These are phyloP conservation scores for Cacoxenus indagator DNA, from an alignment of 2,888 invertebrate species.

Conservation along the genomic window DNA sequence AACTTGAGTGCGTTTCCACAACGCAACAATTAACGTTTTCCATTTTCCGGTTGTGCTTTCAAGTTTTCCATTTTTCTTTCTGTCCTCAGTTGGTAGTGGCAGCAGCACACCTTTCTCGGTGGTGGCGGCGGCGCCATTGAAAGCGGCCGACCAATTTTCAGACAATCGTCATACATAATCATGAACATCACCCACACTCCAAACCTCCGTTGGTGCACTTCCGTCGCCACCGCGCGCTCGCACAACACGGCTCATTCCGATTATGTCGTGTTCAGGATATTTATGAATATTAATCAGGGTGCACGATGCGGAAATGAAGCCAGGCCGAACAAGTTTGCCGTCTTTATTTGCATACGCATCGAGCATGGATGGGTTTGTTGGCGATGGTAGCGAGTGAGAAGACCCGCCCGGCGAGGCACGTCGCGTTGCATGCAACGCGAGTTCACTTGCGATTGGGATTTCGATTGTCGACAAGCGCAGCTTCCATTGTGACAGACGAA, in stretches of 20 bases:
- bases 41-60: constrained; percentile 57
- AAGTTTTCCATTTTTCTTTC: constrained; percentile 21
- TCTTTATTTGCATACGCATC: constrained; percentile 32
- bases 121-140: neutral
- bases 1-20: constrained; percentile 54
- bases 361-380: too few relatives aligned
- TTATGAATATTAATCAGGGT: constrained; percentile 59
- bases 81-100: neutral
- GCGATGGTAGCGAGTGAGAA: too few relatives aligned
- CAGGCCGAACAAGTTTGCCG: constrained; percentile 29
- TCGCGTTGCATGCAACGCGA: constrained; percentile 16
- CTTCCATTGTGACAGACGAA: constrained; percentile 39
- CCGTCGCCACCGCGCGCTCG: neutral
- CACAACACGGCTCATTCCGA: constrained; percentile 5
- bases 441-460: constrained; percentile 3
- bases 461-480: constrained; percentile 23
- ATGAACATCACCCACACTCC: neutral
- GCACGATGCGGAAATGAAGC: constrained; percentile 48
- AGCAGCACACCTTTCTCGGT: neutral
- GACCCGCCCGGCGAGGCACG: constrained; percentile 25
- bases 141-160: neutral
- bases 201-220: too few relatives aligned
- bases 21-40: constrained; percentile 59
- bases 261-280: constrained; percentile 42
- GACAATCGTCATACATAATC: constrained; percentile 10